Evolutionary conservation across 2,888 invertebrate genomes (phyloP), one percentile per base, ranked within the genome.

Genomic region (Amiota mariae): DNA sequence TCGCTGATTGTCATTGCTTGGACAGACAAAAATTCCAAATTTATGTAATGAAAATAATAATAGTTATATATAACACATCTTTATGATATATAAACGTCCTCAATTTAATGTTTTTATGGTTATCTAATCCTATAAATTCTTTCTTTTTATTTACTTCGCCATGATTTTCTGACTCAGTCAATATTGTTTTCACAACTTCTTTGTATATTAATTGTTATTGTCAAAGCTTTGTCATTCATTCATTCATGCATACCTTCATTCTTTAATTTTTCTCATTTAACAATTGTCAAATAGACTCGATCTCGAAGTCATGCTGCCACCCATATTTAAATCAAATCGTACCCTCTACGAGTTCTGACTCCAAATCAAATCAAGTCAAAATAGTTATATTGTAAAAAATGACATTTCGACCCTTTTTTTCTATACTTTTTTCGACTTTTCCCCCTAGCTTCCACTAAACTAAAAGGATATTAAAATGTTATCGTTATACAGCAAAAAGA

Each of bases 361-460:
- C 24, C 11, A 68, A 54, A 12, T 18, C 67, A 68, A 68, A 68
- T 68, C 67, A 68, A 54, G 51, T 68, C 54, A 68, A 66, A 36
- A 68, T 68, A 68, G 51, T 54, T 51, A 54, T 54, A 67, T 51
- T 67, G 67, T 67, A 51, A 67, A 67, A 67, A 67, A 68, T 51
- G 24, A 24, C 67, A 54, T 51, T 68, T 68, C 13, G 36, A 54
- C 67, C 66, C 20, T 66, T 66, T 66, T 48, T 18, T 15, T 13
- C 20, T 10, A 15, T 48, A 15, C 47, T 47, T 48, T 47, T 66
- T 36, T 36, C 13, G 24, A 63, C 46, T 64, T 20, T 18, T 20
- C 20, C 12, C 24, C 18, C 24, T 24, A 24, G 4, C 61, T 63
- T 6, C 12, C 10, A 12, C n/a, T n/a, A n/a, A n/a, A 63, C 47